Evolutionary conservation across 2,113 vertebrate genomes (phyloP), one percentile per base, ranked within the genome.

Genomic region (Aleadryas rufinucha): DNA sequence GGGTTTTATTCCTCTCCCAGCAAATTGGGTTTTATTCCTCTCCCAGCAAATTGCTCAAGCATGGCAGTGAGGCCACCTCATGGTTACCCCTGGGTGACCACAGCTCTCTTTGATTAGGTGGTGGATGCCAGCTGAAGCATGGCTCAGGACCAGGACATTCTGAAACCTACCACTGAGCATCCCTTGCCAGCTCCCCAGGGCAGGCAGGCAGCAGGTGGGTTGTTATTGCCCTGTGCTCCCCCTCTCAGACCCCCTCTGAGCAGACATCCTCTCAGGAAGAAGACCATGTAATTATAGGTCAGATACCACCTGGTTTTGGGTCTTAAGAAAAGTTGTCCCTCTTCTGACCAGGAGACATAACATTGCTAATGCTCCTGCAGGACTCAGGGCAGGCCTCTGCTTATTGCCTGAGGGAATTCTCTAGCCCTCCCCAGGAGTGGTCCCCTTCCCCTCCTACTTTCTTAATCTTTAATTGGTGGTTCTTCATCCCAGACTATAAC

Each of bases 401-500:
- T 37, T 59, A 35, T 10, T 86, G 35, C 33, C 28, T n/a, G n/a
- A 44, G 35, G 3, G 7, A 66, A 23, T 35, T 47, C 42, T 63
- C n/a, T 26, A 79, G 41, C 7, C 11, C n/a, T 88, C 6, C 14
- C 3, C 19, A 37, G 41, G 16, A 78, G 24, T 0, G 1, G 3
- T 60, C 24, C 18, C 7, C 0, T 2, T 44, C 2, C 8, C 1
- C 10, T 92, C 41, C 10, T 65, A 26, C 10, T 20, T 15, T 18
- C 6, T 69, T 49, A 27, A 26, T 9, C 26, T 82, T 85, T 85
- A 11, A 13, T 1, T 35, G 42, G 10, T n/a, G 37, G 6, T 42
- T 24, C 3, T 53, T 87, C 49, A 3, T 57, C 28, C n/a, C 15
- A 59, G 28, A 45, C 7, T 3, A 3, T 16, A 84, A 53, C 9